phyloP scores from a whole-genome alignment of 2,113 vertebrate species.

The Prochilodus magdalenae region DNA sequence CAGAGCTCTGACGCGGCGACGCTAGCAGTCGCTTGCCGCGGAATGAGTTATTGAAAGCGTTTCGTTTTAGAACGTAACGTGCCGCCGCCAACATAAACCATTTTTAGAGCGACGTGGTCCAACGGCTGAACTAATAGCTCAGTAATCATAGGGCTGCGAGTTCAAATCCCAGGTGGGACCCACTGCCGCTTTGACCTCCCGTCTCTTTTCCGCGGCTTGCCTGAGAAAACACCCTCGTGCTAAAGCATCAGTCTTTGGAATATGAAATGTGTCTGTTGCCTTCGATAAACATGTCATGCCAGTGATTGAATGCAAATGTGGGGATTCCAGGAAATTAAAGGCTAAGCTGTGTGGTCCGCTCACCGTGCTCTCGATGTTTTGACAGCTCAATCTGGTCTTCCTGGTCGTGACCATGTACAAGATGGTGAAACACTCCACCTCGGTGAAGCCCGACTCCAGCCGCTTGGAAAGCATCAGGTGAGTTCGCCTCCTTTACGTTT shows the following conservation, averaged over 20 bases:
- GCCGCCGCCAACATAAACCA: conserved; percentile 37
- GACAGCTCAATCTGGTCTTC: conserved; percentile 98
- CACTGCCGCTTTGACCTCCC: conserved; percentile 18
- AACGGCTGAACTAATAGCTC: conserved; percentile 32
- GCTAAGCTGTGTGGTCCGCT: conserved; percentile 62
- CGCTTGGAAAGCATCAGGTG: conserved; percentile 99
- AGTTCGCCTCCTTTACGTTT: conserved; percentile 68
- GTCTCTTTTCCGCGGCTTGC: conserved; percentile 4
- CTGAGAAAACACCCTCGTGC: conserved; percentile 41
- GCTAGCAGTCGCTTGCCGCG: conserved; percentile 5
- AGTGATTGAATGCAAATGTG: conserved; percentile 44
- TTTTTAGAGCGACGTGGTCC: conserved; percentile 2
- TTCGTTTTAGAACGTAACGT: not conserved
- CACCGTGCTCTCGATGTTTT: conserved; percentile 77
- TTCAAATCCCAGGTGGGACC: conserved; percentile 30
- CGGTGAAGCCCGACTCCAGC: conserved; percentile 98
- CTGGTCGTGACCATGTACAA: conserved; percentile 98
- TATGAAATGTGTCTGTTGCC: conserved; percentile 30
- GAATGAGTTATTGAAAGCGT: conserved; percentile 38
- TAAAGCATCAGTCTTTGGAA: conserved; percentile 15
- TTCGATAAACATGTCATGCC: conserved; percentile 38
- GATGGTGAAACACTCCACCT: conserved; percentile 99
- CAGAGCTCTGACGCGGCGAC: not conserved
- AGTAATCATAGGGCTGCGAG: conserved; percentile 30
- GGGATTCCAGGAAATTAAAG: conserved; percentile 53